Percentiles rank a stretch among this genome's conserved stretches.
phyloP scores from a whole-genome alignment of 2,113 vertebrate genomes.

The Mesocricetus auratus region DNA sequence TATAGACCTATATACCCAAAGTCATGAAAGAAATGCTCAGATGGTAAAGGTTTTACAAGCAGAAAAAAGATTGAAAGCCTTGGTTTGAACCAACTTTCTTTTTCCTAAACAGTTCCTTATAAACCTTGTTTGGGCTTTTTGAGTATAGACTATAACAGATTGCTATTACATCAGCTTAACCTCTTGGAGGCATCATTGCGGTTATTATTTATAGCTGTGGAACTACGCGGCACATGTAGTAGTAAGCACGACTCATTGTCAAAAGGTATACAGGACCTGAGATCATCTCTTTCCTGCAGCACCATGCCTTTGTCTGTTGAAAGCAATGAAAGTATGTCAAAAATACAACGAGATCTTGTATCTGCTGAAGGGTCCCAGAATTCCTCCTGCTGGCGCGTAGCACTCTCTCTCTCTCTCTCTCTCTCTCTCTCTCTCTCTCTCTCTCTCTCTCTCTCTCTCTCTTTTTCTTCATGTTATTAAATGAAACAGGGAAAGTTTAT shows the following conservation, averaged over 20 bases:
- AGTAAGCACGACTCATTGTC: conserved; percentile 22
- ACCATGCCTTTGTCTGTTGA: conserved; percentile 45
- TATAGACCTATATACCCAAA: neutral
- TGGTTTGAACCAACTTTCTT: conserved; percentile 1
- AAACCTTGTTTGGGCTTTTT: neutral
- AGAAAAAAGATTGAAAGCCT: neutral
- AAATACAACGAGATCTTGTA: conserved; percentile 20
- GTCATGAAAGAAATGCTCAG: neutral
- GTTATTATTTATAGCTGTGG: neutral
- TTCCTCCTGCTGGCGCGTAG: conserved; percentile 10
- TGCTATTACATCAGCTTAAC: neutral
- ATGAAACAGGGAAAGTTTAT: conserved; percentile 45
- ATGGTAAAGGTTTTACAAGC: neutral
- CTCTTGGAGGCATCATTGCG: neutral
- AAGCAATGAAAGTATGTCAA: conserved; percentile 31
- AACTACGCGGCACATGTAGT: neutral
- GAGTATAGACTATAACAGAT: neutral
- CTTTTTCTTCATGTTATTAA: neutral
- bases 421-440: too few species aligned
- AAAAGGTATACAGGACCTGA: conserved; percentile 11
- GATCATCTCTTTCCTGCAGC: conserved; percentile 47
- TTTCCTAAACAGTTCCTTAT: neutral
- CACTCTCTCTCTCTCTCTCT: neutral
- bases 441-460: too few species aligned
- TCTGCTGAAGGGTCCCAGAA: conserved; percentile 49